Conservation (phyloP, 2,113 vertebrate species). For the Ceuthmochares aereus region DNA sequence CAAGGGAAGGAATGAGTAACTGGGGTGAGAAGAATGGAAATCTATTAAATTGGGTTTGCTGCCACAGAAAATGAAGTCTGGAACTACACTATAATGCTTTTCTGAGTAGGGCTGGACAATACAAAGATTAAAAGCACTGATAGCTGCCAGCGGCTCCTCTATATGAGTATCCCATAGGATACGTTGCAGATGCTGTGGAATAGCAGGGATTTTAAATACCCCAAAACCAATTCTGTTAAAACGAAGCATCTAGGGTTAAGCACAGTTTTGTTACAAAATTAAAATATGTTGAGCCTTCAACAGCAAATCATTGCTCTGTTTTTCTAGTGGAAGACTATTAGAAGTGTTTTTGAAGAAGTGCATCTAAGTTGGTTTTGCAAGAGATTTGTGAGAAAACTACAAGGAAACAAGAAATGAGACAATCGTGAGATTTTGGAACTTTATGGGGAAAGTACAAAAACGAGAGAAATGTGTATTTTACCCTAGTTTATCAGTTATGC, state of each 20-base stretch:
- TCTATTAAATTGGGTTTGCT: constrained; percentile 5
- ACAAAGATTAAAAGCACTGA: neutral
- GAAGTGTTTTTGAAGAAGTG: neutral
- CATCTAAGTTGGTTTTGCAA: neutral
- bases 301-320: neutral
- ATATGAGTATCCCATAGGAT: neutral
- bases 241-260: neutral
- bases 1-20: neutral
- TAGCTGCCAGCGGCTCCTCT: neutral
- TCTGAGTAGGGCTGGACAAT: neutral
- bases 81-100: neutral
- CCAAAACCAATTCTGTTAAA: neutral
- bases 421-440: neutral
- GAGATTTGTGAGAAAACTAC: neutral
- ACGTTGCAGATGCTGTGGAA: neutral
- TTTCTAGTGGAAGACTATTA: neutral
- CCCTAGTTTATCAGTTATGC: neutral
- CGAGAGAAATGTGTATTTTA: neutral
- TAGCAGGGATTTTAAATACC: neutral
- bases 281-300: neutral
- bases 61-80: neutral
- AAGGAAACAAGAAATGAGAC: neutral
- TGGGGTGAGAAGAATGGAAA: neutral
- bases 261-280: neutral
- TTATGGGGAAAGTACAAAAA: neutral